phyloP scores from a whole-genome alignment of 2,797 vertebrate species.

The Cebuella pygmaea region DNA sequence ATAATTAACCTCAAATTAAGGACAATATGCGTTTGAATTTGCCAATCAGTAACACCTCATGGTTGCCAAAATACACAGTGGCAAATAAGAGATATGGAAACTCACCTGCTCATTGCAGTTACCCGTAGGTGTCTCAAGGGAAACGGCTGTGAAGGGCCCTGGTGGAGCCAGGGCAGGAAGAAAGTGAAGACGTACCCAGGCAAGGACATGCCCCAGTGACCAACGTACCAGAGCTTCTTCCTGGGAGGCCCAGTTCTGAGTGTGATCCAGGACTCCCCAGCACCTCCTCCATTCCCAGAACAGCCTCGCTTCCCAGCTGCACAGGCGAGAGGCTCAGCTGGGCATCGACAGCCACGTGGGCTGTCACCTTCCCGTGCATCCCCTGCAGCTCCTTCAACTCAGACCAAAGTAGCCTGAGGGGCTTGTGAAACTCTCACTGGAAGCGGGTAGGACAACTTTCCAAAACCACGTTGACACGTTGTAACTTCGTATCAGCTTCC shows the following conservation, averaged over 20 bases:
- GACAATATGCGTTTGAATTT: conserved; percentile 64
- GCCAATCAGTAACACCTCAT: conserved; percentile 67
- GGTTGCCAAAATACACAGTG: background rate
- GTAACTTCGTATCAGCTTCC: background rate
- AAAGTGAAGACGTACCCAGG: background rate
- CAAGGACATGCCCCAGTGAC: rapidly evolving
- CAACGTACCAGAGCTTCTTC: rapidly evolving
- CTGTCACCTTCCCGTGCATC: rapidly evolving
- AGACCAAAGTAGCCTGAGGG: background rate
- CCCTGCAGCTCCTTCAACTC: rapidly evolving
- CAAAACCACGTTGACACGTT: background rate
- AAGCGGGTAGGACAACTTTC: background rate
- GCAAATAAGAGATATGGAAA: background rate
- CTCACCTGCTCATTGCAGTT: rapidly evolving
- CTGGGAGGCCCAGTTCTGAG: background rate
- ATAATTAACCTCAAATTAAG: conserved; percentile 78
- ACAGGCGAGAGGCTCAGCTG: rapidly evolving
- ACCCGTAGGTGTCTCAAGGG: background rate
- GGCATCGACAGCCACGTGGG: rapidly evolving
- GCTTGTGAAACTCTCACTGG: background rate
- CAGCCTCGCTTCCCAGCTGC: rapidly evolving
- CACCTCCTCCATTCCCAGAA: background rate
- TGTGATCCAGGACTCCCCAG: rapidly evolving
- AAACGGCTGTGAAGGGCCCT: background rate
- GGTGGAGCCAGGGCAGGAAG: background rate